phyloP scores from a whole-genome alignment of 2,797 vertebrate species.

The Gorsachius magnificus region DNA sequence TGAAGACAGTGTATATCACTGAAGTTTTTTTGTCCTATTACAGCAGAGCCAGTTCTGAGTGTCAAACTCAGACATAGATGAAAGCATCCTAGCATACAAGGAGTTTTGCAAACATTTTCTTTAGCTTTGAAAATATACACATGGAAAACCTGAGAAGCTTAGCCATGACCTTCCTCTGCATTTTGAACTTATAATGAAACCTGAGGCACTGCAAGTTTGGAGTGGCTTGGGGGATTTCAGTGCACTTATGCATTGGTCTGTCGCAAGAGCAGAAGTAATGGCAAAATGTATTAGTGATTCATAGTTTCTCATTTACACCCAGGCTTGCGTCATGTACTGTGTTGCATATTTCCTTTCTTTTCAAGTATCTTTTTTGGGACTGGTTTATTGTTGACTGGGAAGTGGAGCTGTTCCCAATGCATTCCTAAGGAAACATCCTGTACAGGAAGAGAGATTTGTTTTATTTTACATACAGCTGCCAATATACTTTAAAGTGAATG shows the following conservation, averaged over 20 bases:
- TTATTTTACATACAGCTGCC: conserved; percentile 20
- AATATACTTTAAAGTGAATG: conserved; percentile 19
- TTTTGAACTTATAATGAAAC: not conserved
- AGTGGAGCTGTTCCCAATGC: not conserved
- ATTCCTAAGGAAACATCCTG: conserved; percentile 40
- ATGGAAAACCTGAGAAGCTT: not conserved
- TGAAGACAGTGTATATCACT: not conserved
- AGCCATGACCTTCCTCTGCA: not conserved
- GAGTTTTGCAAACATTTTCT: not conserved
- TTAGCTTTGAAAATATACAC: not conserved
- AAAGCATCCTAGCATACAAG: not conserved
- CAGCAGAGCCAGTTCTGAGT: not conserved
- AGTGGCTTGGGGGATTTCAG: not conserved
- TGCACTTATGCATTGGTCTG: not conserved
- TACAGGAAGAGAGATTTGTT: conserved; percentile 46
- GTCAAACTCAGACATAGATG: not conserved
- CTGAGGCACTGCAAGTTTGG: not conserved
- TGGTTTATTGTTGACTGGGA: conserved; percentile 27
- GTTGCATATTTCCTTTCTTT: conserved; percentile 47
- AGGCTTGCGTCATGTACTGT: conserved; percentile 1
- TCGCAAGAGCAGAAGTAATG: not conserved
- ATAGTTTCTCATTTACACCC: conserved; percentile 18
- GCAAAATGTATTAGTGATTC: not conserved
- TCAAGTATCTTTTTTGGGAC: conserved; percentile 17
- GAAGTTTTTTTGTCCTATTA: not conserved